A percentile compares a stretch with the other conserved stretches of the same genome.
Conservation (phyloP, 2,113 vertebrate species). For the Oostethus manadensis region DNA sequence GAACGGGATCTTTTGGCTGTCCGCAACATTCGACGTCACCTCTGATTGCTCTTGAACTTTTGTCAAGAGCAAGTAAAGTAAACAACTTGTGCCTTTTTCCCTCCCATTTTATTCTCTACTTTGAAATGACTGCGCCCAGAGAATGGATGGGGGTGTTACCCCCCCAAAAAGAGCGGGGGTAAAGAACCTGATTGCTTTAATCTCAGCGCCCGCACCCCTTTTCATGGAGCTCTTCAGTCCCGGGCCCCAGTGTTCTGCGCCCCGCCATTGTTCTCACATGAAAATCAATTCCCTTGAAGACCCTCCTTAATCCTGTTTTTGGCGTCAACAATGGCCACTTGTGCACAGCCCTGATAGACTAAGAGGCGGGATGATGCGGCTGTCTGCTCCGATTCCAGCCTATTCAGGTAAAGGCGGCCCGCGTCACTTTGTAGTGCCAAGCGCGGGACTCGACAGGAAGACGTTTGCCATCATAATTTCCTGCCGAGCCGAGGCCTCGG, state of each 20-base stretch:
- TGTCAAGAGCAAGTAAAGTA: slow-evolving; percentile 58
- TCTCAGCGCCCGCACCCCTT: slow-evolving; percentile 85
- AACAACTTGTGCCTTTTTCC: slow-evolving; percentile 58
- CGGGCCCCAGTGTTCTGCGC: slow-evolving; percentile 70
- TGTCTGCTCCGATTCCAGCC: slow-evolving; percentile 98
- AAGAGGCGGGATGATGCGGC: slow-evolving; percentile 96
- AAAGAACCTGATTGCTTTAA: slow-evolving; percentile 85
- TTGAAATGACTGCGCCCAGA: slow-evolving; percentile 55
- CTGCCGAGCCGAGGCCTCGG: slow-evolving; percentile 86
- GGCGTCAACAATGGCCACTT: slow-evolving; percentile 99
- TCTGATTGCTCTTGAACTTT: slow-evolving; percentile 42
- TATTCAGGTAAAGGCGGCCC: slow-evolving; percentile 90
- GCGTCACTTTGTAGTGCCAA: slow-evolving; percentile 95
- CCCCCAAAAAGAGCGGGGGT: slow-evolving; percentile 70
- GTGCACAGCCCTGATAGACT: slow-evolving; percentile 95
- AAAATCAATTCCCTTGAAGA: slow-evolving; percentile 99
- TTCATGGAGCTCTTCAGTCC: slow-evolving; percentile 91
- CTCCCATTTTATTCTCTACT: slow-evolving; percentile 48
- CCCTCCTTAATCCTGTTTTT: slow-evolving; percentile 98
- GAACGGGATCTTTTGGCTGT: slow-evolving; percentile 53
- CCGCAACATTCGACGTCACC: slow-evolving; percentile 29
- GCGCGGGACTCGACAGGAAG: slow-evolving; percentile 92
- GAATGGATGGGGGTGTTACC: slow-evolving; percentile 51
- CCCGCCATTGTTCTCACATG: slow-evolving; percentile 93
- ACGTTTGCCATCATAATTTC: slow-evolving; percentile 99